Base-by-base conservation (phyloP, 2,888 invertebrate species). In the Dasypogon diadema region DNA sequence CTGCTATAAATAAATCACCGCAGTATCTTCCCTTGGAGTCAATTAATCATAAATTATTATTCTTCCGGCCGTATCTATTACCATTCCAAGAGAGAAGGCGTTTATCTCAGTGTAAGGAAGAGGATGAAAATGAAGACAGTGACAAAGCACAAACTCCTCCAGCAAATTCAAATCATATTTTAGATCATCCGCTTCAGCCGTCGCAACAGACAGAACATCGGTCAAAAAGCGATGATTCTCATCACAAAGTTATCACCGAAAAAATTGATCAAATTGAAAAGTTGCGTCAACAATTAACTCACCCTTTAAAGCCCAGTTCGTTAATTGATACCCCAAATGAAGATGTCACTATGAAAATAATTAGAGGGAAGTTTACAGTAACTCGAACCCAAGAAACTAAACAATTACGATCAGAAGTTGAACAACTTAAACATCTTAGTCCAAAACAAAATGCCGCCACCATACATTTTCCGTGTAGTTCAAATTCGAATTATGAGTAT, bases 91-190 rank as follows among this genome's bases (percentile, higher is more conserved):
- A 90, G 80, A 87, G 91, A 3, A 87, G 93, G 30, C 89, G 94
- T 12, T 85, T 94, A 78, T 94, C 94, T 2, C 93, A 94, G 85
- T 94, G 94, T 83, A 89, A 92, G 77, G 94, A 94, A 83, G 94
- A 94, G 86, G 94, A 94, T 81, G 94, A 94, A 83, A 93, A 93
- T 73, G 93, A 92, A 79, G 89, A 77, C 3, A 79, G 80, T 24
- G 81, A 72, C 37, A 74, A 77, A 18, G 75, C 75, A 21, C 74
- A 75, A 10, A 70, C 54, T 12, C 48, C 77, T 34, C 84, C 83
- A 2, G 84, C 83, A 2, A 16, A 51, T 48, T 24, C 65, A 2
- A 42, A 65, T 48, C 48, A 46, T 24, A 12, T 65, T 14, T 48
- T 65, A 22, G 65, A 65, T 5, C n/a, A 65, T 26, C 65, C 65